Evolutionary conservation across 2,113 vertebrate species (phyloP), one percentile per base, ranked within the genome.

Genomic region (Muscicapa adusta): DNA sequence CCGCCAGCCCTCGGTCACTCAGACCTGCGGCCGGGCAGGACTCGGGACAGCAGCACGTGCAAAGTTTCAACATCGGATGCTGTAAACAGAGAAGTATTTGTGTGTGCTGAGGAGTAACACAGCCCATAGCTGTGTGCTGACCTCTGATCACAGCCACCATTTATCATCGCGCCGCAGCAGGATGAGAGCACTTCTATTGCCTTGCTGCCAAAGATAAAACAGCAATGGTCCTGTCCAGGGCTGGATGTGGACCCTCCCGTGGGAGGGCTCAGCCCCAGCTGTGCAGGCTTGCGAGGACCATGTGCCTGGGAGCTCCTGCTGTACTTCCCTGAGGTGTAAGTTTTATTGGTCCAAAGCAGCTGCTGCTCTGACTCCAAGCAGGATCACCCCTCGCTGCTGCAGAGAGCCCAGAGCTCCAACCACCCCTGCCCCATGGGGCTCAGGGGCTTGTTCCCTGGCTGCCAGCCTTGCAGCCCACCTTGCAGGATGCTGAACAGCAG

Each of bases 1-100:
- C 40, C 0, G 0, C 14, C 25, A 71, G 83, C 71, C 54, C 82
- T 40, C 0, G 1, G 42, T 2, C 11, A 33, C 5, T 12, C 28
- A 13, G 15, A 14, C 42, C 28, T 29, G 22, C 0, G 65, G 71
- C 66, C 17, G 9, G 48, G 72, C 40, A 70, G 43, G 62, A 45
- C 60, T 85, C 3, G 0, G n/a, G 12, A 42, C 38, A 8, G 85
- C 31, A 82, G 77, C 91, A 90, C n/a, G 74, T 75, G 95, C 73
- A 3, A n/a, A n/a, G 66, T 91, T 93, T 76, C 92, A 87, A 79
- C 68, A 84, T 70, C 25, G 0, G 91, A 89, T 40, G 76, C 88
- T 43, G 91, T 91, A 93, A 94, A 85, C 85, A 87, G 70, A 96
- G 81, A 85, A 72, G 57, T 51, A 71, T 92, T 88, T 87, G 92